Conservation (phyloP, 2,113 vertebrate genomes). For the Addax nasomaculatus region DNA sequence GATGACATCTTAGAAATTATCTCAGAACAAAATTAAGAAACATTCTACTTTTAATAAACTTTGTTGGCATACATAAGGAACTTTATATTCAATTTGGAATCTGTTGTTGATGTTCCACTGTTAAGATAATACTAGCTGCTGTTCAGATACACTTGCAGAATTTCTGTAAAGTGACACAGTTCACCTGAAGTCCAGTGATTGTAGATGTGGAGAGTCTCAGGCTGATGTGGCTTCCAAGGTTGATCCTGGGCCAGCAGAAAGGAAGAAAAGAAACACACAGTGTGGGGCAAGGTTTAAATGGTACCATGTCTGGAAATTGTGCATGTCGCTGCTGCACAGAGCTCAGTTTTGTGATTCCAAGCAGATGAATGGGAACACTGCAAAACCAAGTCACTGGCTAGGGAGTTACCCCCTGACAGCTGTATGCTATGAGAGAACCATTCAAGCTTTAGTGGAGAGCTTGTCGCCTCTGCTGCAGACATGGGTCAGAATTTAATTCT, state of each 20-base stretch:
- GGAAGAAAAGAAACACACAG: not conserved
- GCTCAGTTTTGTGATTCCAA: not conserved
- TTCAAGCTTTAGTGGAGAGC: not conserved
- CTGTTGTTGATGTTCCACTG: not conserved
- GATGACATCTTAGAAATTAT: not conserved
- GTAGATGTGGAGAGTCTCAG: not conserved
- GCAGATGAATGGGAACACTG: not conserved
- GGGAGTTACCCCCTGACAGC: not conserved
- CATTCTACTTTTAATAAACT: not conserved
- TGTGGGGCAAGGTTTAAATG: not conserved
- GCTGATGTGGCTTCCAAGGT: not conserved
- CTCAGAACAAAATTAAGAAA: not conserved
- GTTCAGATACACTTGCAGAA: not conserved
- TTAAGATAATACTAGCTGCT: not conserved
- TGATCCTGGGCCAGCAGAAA: not conserved
- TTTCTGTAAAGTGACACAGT: not conserved
- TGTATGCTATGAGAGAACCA: accelerated
- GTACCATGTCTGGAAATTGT: not conserved
- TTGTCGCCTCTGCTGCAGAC: not conserved
- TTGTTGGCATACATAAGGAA: not conserved
- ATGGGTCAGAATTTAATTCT: not conserved
- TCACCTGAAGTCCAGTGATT: accelerated
- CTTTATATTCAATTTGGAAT: not conserved
- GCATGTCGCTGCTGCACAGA: not conserved
- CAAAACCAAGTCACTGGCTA: not conserved